Percentiles rank a stretch among this genome's conserved stretches.
These are phyloP conservation scores for Diarsia mendica DNA, from an alignment of 2,888 invertebrate species.

Conservation along the genomic window DNA sequence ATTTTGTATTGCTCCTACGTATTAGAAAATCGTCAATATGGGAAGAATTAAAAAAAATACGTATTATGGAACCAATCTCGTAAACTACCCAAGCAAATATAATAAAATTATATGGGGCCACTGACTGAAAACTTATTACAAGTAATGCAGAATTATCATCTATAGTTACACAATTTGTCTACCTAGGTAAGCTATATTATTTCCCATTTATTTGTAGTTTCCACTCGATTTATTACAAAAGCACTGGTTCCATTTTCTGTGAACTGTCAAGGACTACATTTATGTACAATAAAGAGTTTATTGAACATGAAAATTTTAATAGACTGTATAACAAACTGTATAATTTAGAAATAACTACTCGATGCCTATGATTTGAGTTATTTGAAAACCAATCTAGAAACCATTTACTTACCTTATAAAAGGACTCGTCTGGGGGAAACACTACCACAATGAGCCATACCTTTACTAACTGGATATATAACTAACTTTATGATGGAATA, in stretches of 20 bases:
- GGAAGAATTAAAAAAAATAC: no score
- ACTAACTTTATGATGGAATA: no score
- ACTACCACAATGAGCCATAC: no score
- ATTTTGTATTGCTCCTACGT: no score
- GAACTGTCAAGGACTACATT: conserved; percentile 13
- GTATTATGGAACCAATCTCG: no score
- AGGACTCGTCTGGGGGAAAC: neutral
- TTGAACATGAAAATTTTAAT: neutral
- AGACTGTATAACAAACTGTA: conserved; percentile 9
- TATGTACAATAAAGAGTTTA: conserved; percentile 22
- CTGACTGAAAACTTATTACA: no score
- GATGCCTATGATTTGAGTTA: neutral
- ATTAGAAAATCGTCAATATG: no score
- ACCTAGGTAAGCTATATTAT: neutral
- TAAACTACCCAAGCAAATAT: no score
- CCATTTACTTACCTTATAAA: neutral
- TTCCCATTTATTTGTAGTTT: neutral
- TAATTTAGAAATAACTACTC: neutral
- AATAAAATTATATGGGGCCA: no score
- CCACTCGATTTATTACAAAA: neutral
- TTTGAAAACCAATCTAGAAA: conserved; percentile 9
- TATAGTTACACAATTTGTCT: neutral
- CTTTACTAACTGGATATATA: neutral
- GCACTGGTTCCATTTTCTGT: conserved; percentile 5
- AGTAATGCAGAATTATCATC: no score